phyloP scores from a whole-genome alignment of 2,113 vertebrate genomes.

The Oreochromis aureus region DNA sequence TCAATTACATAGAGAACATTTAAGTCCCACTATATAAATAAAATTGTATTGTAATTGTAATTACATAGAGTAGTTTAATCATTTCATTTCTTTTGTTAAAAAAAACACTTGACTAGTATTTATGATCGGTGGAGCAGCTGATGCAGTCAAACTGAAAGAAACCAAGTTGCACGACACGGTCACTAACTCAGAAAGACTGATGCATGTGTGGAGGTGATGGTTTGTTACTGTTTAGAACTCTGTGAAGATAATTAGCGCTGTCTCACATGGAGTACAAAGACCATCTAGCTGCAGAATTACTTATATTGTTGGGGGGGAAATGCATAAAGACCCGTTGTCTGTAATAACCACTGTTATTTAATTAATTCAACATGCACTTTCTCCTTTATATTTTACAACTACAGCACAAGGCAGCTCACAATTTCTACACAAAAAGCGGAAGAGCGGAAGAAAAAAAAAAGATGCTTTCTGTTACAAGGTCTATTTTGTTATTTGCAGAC shows the following conservation, averaged over 20 bases:
- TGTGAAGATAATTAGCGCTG: conserved; percentile 11
- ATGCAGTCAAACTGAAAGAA: not conserved
- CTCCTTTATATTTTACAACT: not conserved
- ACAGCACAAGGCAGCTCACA: not conserved
- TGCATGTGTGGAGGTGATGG: not conserved
- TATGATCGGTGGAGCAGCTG: not conserved
- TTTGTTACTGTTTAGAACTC: conserved; percentile 19
- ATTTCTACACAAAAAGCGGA: not conserved
- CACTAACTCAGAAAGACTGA: not conserved
- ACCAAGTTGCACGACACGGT: not conserved
- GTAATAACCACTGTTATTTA: conserved; percentile 22
- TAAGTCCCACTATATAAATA: not conserved
- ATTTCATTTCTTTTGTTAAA: conserved; percentile 10
- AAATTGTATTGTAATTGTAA: no score
- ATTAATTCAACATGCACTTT: conserved; percentile 19
- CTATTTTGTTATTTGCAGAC: conserved; percentile 35
- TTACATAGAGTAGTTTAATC: no score
- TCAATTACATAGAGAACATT: conserved; percentile 21
- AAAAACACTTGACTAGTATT: not conserved
- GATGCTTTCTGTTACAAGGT: conserved; percentile 28
- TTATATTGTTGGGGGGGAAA: conserved; percentile 5
- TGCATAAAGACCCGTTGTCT: conserved; percentile 8
- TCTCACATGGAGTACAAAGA: not conserved
- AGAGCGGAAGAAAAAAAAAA: not conserved
- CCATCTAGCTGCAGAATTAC: not conserved